Base-by-base conservation (phyloP, 2,797 vertebrate species). In the Betta splendens region DNA sequence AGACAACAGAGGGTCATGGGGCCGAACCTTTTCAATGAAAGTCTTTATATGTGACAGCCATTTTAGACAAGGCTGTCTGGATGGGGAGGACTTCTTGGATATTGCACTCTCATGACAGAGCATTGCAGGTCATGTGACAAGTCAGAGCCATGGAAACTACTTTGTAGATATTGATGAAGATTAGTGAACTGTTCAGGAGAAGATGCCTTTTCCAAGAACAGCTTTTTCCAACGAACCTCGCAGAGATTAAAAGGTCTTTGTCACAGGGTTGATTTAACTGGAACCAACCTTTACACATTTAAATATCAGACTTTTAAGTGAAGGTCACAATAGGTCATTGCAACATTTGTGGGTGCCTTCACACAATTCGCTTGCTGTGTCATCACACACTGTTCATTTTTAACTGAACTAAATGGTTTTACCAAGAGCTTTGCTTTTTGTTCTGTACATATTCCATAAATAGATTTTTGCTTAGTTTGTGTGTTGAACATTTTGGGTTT, bases 41-140 rank as follows among this genome's bases (percentile, higher is more conserved):
- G 17, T 21, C 17, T 77, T 51, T 51, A 64, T 73, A 70, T 79
- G 72, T 80, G 72, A 86, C 80, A 84, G 76, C 81, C 82, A 87
- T 87, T 88, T 88, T 77, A 77, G 71, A 68, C 26, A 44, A 64
- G 37, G 61, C 65, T 75, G 47, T 64, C 70, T 54, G 21, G 53
- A 53, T 54, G 12, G 22, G 7, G 8, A 64, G 26, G 21, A 61
- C 16, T 12, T 43, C 47, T 25, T 43, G 62, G 18, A 67, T 45
- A 42, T 54, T 40, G 25, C 9, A 28, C 45, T 57, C 16, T 57
- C 44, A 51, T 36, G 51, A 52, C 9, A 8, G 50, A 46, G 43
- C 42, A 63, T 45, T 72, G 45, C 29, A 26, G n/a, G 38, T 64
- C 38, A 47, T 36, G 29, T 42, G 37, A 51, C 37, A 20, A 5